phyloP scores from a whole-genome alignment of 2,113 vertebrate species.

The Manacus vitellinus region DNA sequence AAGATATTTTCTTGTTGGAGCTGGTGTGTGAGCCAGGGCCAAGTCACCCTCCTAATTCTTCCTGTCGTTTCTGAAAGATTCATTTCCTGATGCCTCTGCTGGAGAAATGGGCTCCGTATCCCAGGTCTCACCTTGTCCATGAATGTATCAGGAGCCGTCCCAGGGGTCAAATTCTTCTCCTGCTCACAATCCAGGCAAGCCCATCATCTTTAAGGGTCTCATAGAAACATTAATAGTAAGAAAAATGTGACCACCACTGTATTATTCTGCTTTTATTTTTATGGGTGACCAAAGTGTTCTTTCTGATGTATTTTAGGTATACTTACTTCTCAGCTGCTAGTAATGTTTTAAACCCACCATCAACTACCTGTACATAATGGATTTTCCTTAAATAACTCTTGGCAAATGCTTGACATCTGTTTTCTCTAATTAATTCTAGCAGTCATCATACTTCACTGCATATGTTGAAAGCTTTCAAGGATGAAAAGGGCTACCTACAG shows the following conservation, averaged over 20 bases:
- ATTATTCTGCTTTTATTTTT: not conserved
- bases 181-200: slow-evolving; percentile 28
- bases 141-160: slow-evolving; percentile 6
- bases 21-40: slow-evolving; percentile 29
- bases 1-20: not conserved
- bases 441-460: slow-evolving; percentile 64
- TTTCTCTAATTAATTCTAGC: slow-evolving; percentile 69
- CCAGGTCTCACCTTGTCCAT: slow-evolving; percentile 57
- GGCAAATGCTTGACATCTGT: slow-evolving; percentile 59
- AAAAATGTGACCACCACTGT: not conserved
- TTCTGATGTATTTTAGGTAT: not conserved
- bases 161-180: slow-evolving; percentile 61
- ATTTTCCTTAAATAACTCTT: slow-evolving; percentile 65
- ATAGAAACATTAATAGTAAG: not conserved
- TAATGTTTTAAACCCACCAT: slow-evolving; percentile 26
- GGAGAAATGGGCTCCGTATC: slow-evolving; percentile 52
- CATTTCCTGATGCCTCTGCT: not conserved
- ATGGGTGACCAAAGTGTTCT: not conserved
- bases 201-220: slow-evolving; percentile 16
- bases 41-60: slow-evolving; percentile 61
- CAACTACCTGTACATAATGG: slow-evolving; percentile 13
- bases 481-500: slow-evolving; percentile 55
- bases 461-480: slow-evolving; percentile 63
- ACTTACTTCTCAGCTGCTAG: not conserved
- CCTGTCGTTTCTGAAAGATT: slow-evolving; percentile 59